Base-by-base conservation (phyloP, 1,140 invertebrate genomes). In the Zaprionus ghesquierei region DNA sequence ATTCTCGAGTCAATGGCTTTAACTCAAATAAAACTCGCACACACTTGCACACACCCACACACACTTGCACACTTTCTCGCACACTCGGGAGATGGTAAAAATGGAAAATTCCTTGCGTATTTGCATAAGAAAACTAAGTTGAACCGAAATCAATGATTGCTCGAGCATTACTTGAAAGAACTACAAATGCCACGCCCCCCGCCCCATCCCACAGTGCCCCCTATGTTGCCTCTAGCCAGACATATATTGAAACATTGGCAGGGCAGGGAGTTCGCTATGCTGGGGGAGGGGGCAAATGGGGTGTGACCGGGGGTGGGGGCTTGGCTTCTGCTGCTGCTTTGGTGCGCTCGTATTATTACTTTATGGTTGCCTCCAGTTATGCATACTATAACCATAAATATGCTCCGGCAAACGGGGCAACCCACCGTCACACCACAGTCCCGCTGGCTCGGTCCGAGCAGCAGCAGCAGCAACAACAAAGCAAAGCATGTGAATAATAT, bases 371-470 rank as follows among this genome's bases (percentile, higher is more conserved):
- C 84, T 87, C 84, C 79, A 87, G 84, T 87, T 87, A 87, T 87
- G 84, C 84, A 87, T 87, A 89, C 79, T 86, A 86, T 86, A 86
- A 86, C 82, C 82, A 86, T 86, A 86, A 86, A 86, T 86, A 86
- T 87, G 82, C 82, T 87, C 58, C 74, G 77, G 66, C 62, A 65
- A n/a, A 44, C 55, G 59, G 59, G 63, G 64, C 62, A 77, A 70
- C 77, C 38, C 66, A 33, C 41, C 56, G 55, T 70, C 74, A 54
- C 44, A 75, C 41, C 60, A 35, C 18, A 44, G 59, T 10, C 3
- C 49, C 18, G 31, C 44, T 13, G 46, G 13, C 18, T 25, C 9
- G 10, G 51, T 51, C 51, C 35, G 22, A 49, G 38, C 64, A 56
- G 41, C 25, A 33, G 12, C 44, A 27, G 63, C 46, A 69, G 6